Conservation (phyloP, 2,797 vertebrate genomes). For the Hippocampus kuda region DNA sequence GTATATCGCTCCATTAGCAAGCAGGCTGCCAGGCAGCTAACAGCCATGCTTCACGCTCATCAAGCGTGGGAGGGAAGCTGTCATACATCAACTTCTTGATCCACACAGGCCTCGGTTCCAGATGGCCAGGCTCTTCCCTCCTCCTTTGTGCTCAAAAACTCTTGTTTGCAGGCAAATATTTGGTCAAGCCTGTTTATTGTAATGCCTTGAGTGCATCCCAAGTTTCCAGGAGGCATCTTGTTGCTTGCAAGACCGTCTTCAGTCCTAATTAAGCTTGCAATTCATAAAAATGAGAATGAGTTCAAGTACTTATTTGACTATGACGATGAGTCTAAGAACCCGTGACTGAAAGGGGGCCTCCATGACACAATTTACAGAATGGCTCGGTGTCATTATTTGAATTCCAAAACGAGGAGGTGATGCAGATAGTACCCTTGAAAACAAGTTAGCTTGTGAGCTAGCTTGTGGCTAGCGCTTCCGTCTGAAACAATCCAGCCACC, state of each 20-base stretch:
- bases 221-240: neutral
- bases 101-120: neutral
- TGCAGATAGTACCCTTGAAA: too few relatives aligned
- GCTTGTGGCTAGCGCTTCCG: too few relatives aligned
- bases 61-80: slow-evolving; percentile 10
- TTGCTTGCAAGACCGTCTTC: neutral
- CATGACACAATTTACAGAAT: too few relatives aligned
- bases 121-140: slow-evolving; percentile 12
- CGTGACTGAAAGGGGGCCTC: too few relatives aligned
- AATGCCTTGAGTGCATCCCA: slow-evolving; percentile 2
- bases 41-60: slow-evolving; percentile 20
- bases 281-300: neutral
- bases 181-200: neutral
- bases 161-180: slow-evolving; percentile 15
- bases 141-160: neutral
- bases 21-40: neutral
- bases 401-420: too few relatives aligned
- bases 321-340: too few relatives aligned
- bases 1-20: neutral
- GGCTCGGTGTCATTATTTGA: too few relatives aligned
- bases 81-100: slow-evolving; percentile 14
- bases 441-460: too few relatives aligned
- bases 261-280: neutral
- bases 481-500: too few relatives aligned
- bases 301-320: too few relatives aligned